Evolutionary conservation across 2,888 invertebrate species (phyloP).

Genomic region (Mythimna loreyi): DNA sequence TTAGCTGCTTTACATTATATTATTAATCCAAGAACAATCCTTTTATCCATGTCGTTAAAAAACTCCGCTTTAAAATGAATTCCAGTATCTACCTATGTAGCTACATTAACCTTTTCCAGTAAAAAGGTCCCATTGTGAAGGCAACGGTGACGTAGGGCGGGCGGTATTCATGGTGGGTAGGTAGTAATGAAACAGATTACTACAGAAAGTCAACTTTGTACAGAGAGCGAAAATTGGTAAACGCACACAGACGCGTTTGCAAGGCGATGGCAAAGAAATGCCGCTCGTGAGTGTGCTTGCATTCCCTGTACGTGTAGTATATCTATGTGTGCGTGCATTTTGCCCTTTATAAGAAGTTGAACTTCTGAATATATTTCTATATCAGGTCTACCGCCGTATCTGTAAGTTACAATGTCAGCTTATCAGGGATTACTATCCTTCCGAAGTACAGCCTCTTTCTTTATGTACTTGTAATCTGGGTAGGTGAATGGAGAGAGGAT

Average conservation of each 20-base stretch:
- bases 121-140: slow-evolving; percentile 40
- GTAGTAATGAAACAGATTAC: background rate
- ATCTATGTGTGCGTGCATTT: background rate
- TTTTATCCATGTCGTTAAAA: slow-evolving; percentile 24
- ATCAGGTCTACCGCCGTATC: slow-evolving; percentile 11
- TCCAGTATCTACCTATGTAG: slow-evolving; percentile 4
- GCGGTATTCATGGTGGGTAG: slow-evolving; percentile 6
- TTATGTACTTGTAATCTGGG: slow-evolving; percentile 44
- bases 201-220: slow-evolving; percentile 18
- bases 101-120: slow-evolving; percentile 23
- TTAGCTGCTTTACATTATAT: background rate
- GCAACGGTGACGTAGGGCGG: slow-evolving; percentile 30
- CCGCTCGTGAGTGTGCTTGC: background rate
- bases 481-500: slow-evolving; percentile 29
- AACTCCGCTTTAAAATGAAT: slow-evolving; percentile 22
- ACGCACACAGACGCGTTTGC: background rate
- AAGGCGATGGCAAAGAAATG: background rate
- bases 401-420: slow-evolving; percentile 52
- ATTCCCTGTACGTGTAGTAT: background rate
- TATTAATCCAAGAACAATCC: slow-evolving; percentile 2
- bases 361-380: slow-evolving; percentile 3
- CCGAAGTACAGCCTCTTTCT: slow-evolving; percentile 33
- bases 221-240: background rate
- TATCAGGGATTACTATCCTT: slow-evolving; percentile 54
- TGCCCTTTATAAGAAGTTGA: background rate